phyloP scores from a whole-genome alignment of 2,113 vertebrate genomes.

The Dunckerocampus dactyliophorus region DNA sequence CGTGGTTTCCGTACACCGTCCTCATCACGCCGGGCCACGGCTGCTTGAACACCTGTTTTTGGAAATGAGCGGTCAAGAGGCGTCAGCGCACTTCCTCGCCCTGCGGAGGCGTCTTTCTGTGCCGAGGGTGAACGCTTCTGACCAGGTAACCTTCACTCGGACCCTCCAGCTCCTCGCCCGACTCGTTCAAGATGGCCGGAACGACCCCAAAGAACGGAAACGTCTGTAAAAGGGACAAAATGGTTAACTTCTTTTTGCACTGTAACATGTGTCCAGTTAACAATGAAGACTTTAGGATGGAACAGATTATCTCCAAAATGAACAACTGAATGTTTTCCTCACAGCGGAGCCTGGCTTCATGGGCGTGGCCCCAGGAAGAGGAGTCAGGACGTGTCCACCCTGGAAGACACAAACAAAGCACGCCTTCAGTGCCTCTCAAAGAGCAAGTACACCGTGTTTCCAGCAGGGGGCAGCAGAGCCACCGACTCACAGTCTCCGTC shows the following conservation, averaged over 20 bases:
- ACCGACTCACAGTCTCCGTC: too few species aligned
- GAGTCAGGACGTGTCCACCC: constrained; percentile 95
- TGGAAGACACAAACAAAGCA: constrained; percentile 49
- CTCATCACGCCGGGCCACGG: constrained; percentile 98
- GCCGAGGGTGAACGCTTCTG: constrained; percentile 17
- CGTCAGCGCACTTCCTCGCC: not conserved
- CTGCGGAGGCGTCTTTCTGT: not conserved
- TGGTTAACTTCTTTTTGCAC: not conserved
- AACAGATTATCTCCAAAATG: too few species aligned
- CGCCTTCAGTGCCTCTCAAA: not conserved
- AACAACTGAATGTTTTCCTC: constrained; percentile 39
- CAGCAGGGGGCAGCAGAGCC: constrained; percentile 10
- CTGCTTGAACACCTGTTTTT: constrained; percentile 89
- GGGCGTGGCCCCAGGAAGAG: constrained; percentile 88
- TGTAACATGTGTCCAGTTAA: too few species aligned
- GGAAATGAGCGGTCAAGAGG: not conserved
- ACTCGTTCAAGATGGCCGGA: constrained; percentile 91
- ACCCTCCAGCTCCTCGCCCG: constrained; percentile 92
- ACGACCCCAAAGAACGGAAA: constrained; percentile 96
- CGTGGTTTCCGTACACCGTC: constrained; percentile 85
- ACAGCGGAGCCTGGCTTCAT: constrained; percentile 96
- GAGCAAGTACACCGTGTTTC: not conserved
- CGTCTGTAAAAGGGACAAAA: constrained; percentile 68
- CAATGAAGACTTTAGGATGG: too few species aligned
- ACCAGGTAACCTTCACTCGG: constrained; percentile 95